phyloP scores from a whole-genome alignment of 1,140 invertebrate species.

The Calephelis nemesis region DNA sequence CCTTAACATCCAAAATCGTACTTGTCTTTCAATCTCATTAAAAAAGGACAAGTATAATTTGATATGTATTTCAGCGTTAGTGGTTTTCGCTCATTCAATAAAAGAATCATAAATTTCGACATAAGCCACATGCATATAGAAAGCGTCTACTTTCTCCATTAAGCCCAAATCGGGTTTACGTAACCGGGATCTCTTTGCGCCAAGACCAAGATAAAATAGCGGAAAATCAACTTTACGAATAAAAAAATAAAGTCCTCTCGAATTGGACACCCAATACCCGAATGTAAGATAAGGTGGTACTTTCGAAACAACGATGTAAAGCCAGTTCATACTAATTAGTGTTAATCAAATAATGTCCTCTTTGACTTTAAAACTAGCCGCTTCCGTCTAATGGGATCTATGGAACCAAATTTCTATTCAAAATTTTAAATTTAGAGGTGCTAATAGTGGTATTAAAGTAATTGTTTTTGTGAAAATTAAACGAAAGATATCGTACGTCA shows the following conservation, averaged over 20 bases:
- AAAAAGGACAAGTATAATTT: background rate
- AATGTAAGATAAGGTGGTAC: conserved; percentile 28
- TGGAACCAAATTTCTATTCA: conserved; percentile 20
- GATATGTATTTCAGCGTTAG: background rate
- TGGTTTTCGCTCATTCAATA: conserved; percentile 5
- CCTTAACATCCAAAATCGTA: no score
- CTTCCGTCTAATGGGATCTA: conserved; percentile 44
- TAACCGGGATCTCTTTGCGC: conserved; percentile 32
- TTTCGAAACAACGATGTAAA: conserved; percentile 51
- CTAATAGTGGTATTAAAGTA: conserved; percentile 17
- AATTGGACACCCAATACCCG: background rate
- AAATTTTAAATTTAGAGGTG: conserved; percentile 21
- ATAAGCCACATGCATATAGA: conserved; percentile 36
- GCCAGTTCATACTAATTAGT: conserved; percentile 72
- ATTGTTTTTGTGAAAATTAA: conserved; percentile 9
- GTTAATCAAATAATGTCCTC: conserved; percentile 74
- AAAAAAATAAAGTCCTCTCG: conserved; percentile 18
- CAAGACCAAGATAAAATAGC: conserved; percentile 20
- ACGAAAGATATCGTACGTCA: background rate
- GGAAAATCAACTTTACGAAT: conserved; percentile 33
- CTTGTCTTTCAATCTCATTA: no score
- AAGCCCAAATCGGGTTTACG: conserved; percentile 47
- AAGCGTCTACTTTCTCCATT: conserved; percentile 54
- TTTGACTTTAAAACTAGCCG: conserved; percentile 52
- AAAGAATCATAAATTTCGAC: conserved; percentile 29